Percentiles rank a stretch among this genome's conserved stretches.
These are phyloP conservation scores for Lepidurus packardi DNA, from an alignment of 1,140 invertebrate genomes.

Conservation along the genomic window DNA sequence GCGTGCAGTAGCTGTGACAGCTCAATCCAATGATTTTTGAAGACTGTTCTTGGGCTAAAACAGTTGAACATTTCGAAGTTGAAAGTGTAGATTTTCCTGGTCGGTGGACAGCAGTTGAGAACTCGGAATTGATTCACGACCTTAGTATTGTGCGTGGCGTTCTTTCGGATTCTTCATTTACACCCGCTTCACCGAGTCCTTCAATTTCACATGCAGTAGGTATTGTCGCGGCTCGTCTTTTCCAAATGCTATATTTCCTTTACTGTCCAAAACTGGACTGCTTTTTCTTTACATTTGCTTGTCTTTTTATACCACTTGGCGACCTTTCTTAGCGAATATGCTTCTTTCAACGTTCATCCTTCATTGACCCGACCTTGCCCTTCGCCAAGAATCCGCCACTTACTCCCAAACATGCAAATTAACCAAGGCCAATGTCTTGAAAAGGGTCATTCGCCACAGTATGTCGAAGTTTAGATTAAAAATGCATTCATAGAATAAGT, in stretches of 20 bases:
- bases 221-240: too few relatives aligned
- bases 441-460: too few relatives aligned
- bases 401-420: too few relatives aligned
- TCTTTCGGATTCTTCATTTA: neutral
- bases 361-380: too few relatives aligned
- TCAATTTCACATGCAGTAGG: neutral
- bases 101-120: neutral
- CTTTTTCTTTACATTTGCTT: too few relatives aligned
- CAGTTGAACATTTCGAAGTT: neutral
- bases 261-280: too few relatives aligned
- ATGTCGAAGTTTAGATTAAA: neutral
- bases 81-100: neutral
- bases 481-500: neutral
- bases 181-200: neutral
- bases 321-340: too few relatives aligned
- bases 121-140: neutral
- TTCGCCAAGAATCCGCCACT: too few relatives aligned
- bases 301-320: too few relatives aligned
- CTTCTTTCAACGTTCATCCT: too few relatives aligned
- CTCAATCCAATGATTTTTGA: neutral
- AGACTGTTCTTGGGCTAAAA: neutral
- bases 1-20: neutral
- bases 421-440: too few relatives aligned
- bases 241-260: too few relatives aligned
- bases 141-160: neutral